Evolutionary conservation across 2,113 vertebrate species (phyloP).

Genomic region (Chlamydotis undulata): DNA sequence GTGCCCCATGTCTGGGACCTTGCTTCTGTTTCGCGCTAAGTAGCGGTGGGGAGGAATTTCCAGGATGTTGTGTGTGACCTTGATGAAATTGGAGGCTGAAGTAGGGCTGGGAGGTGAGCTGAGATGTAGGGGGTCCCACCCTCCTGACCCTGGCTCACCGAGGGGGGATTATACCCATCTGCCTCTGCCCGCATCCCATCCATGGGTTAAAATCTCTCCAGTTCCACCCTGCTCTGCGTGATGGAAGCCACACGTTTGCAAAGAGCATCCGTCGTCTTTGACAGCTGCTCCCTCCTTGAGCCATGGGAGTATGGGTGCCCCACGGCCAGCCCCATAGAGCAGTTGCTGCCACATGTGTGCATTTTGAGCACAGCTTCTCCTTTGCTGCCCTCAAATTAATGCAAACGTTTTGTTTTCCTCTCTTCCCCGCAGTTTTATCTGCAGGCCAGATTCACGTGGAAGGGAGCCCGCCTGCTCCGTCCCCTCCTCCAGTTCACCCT

Average conservation of each 20-base stretch:
- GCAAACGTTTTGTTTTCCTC: background rate
- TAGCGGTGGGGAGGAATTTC: background rate
- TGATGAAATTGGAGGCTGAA: background rate
- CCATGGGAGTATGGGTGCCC: accelerated
- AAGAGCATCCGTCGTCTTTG: background rate
- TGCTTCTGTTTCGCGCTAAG: background rate
- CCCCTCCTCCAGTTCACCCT: conserved; percentile 96
- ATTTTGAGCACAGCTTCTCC: background rate
- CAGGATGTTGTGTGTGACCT: background rate
- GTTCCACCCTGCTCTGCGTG: accelerated
- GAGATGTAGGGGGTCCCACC: accelerated
- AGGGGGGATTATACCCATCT: background rate
- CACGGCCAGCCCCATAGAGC: background rate
- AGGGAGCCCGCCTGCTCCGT: conserved; percentile 90
- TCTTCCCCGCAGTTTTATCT: conserved; percentile 86
- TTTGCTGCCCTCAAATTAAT: background rate
- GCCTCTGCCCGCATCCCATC: background rate
- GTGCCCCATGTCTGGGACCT: background rate
- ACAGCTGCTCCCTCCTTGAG: accelerated
- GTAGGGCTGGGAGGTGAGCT: accelerated
- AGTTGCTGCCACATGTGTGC: accelerated
- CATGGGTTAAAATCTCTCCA: background rate
- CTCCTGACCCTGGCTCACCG: background rate
- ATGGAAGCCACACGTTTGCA: background rate
- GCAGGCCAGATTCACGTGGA: conserved; percentile 94